Conservation (phyloP, 2,113 vertebrate genomes). For the Neoarius graeffei region DNA sequence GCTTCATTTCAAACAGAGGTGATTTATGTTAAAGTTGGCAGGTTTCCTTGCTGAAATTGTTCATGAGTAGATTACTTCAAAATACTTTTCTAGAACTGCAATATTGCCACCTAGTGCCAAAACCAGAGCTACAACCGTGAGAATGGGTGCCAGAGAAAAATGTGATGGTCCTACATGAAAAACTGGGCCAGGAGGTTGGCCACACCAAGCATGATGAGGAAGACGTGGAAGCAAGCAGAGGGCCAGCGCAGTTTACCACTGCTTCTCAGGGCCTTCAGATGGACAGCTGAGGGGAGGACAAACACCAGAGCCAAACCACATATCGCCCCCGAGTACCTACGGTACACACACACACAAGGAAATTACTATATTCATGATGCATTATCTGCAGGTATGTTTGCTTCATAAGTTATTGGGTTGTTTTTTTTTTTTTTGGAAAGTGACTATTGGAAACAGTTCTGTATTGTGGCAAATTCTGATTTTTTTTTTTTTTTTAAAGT, state of each 20-base stretch:
- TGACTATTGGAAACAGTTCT: background rate
- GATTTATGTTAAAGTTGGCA: background rate
- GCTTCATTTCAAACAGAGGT: background rate
- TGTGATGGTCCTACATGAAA: conserved; percentile 78
- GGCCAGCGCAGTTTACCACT: conserved; percentile 80
- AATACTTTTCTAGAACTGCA: background rate
- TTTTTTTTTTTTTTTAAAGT: too few relatives aligned
- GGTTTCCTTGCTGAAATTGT: background rate
- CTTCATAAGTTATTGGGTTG: background rate
- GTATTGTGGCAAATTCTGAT: background rate
- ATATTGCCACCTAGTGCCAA: conserved; percentile 18
- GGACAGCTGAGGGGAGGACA: conserved; percentile 86
- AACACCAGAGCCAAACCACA: conserved; percentile 94
- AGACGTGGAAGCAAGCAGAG: conserved; percentile 77
- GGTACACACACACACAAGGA: conserved; percentile 31
- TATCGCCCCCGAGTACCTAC: conserved; percentile 89
- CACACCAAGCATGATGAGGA: conserved; percentile 85
- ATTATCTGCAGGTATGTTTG: background rate
- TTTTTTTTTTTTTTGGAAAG: background rate
- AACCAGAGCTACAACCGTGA: background rate
- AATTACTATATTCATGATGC: background rate
- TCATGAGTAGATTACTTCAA: background rate
- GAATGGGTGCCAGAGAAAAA: background rate
- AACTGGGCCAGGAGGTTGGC: conserved; percentile 90
- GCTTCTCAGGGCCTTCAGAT: conserved; percentile 79